Base-by-base conservation (phyloP, 2,797 vertebrate species). In the Pseudochaenichthys georgianus region DNA sequence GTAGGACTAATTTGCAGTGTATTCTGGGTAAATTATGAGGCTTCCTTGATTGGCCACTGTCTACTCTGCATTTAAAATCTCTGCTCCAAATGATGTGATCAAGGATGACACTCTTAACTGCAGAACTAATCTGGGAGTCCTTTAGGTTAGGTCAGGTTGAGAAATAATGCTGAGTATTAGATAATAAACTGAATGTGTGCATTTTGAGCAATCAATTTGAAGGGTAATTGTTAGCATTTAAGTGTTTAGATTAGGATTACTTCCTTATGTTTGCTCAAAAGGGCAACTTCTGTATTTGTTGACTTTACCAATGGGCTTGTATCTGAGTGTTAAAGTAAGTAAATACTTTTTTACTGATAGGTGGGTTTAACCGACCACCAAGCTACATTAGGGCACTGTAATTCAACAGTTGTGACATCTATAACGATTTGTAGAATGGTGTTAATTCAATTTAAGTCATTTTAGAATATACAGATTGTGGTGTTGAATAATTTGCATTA, bases 11-110 rank as follows among this genome's bases (percentile, higher is more conserved):
- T 57, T 28, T 45, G 21, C 28, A 28, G 51, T 43, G 75, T 13
- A 60, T 78, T 70, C 42, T 67, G 62, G 57, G 58, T 57, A 47
- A 51, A 53, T 76, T 19, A 46, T 57, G 52, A 51, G 41, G 23
- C 9, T 78, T 64, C 13, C 6, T 47, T 19, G 55, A 64, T 54
- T 63, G 31, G 19, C 57, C 13, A 9, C 41, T 46, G 41, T 19
- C 23, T 2, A 13, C 17, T 53, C n/a, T 61, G 54, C 48, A 5
- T 28, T 10, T 5, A 34, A 5, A 12, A 9, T 2, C n/a, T 6
- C 4, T 42, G 19, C 21, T 62, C 5, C 28, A 42, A 1, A 0
- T 3, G 21, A 0, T 15, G 45, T 42, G 42, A 46, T 23, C 0
- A 23, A 67, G 31, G 17, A 51, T 62, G 5, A 23, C 47, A 9